These are phyloP conservation scores for Diadromus collaris DNA, from an alignment of 2,888 invertebrate genomes.

Conservation along the genomic window DNA sequence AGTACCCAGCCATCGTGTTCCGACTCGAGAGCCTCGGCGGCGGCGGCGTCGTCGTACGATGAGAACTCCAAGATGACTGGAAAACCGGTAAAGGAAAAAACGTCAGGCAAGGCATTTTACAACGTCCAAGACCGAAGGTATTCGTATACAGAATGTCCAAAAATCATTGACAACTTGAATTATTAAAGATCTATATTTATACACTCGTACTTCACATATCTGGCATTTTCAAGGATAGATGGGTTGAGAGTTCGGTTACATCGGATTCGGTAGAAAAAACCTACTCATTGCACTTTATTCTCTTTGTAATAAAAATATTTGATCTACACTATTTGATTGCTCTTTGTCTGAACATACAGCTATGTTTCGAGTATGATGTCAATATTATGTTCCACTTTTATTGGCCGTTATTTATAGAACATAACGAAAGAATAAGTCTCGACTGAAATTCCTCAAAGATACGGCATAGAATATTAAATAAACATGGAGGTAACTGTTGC, in stretches of 20 bases:
- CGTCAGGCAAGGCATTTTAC: background rate
- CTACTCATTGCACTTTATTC: too few relatives aligned
- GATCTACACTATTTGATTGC: too few relatives aligned
- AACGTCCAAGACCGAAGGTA: conserved; percentile 5
- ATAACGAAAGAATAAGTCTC: background rate
- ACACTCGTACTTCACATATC: background rate
- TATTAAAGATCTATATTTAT: conserved; percentile 4
- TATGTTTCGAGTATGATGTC: too few relatives aligned
- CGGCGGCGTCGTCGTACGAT: conserved; percentile 32
- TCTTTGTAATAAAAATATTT: too few relatives aligned
- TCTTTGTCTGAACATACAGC: too few relatives aligned
- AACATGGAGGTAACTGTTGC: conserved; percentile 5
- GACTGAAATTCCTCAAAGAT: conserved; percentile 8
- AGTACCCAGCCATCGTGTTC: conserved; percentile 20
- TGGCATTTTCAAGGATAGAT: background rate
- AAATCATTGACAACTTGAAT: background rate
- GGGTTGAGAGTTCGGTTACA: background rate
- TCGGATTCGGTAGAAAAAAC: too few relatives aligned
- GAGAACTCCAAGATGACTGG: conserved; percentile 49
- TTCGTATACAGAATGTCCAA: background rate
- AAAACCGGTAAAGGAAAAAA: conserved; percentile 11
- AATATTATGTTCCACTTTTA: too few relatives aligned
- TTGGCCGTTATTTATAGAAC: background rate
- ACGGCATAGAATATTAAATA: conserved; percentile 21
- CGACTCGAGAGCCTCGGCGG: conserved; percentile 44